Conservation (phyloP, 2,113 vertebrate genomes). For the Urocynchramus pylzowi region DNA sequence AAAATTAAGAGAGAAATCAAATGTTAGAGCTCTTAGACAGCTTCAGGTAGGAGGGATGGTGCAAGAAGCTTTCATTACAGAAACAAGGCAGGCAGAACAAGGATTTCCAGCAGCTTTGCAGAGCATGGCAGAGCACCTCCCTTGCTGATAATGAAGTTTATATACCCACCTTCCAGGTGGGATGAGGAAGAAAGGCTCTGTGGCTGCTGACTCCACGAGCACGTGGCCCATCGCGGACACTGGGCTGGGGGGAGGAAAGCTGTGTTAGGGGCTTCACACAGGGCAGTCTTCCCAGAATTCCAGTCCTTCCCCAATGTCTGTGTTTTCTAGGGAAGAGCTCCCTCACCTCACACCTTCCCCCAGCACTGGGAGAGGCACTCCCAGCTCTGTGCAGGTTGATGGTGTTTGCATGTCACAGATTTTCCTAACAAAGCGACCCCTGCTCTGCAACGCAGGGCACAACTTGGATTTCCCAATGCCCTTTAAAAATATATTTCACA, state of each 20-base stretch:
- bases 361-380: background rate
- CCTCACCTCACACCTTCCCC: background rate
- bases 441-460: background rate
- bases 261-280: background rate
- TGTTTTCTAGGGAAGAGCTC: background rate
- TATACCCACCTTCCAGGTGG: conserved; percentile 52
- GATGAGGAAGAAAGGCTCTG: background rate
- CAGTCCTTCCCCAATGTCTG: background rate
- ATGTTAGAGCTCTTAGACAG: background rate
- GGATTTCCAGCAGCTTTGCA: background rate
- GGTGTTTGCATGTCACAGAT: background rate
- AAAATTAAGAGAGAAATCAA: background rate
- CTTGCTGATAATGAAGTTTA: background rate
- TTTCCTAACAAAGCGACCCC: background rate
- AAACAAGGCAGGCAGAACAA: background rate
- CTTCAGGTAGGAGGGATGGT: background rate
- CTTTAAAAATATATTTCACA: background rate
- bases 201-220: conserved; percentile 73
- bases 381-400: background rate
- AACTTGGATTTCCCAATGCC: background rate
- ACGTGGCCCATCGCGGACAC: conserved; percentile 80
- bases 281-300: background rate
- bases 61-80: background rate
- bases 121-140: background rate
- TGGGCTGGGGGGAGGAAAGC: conserved; percentile 50